Evolutionary conservation across 2,113 vertebrate species (phyloP).

Genomic region (Sinocyclocheilus anophthalmus): DNA sequence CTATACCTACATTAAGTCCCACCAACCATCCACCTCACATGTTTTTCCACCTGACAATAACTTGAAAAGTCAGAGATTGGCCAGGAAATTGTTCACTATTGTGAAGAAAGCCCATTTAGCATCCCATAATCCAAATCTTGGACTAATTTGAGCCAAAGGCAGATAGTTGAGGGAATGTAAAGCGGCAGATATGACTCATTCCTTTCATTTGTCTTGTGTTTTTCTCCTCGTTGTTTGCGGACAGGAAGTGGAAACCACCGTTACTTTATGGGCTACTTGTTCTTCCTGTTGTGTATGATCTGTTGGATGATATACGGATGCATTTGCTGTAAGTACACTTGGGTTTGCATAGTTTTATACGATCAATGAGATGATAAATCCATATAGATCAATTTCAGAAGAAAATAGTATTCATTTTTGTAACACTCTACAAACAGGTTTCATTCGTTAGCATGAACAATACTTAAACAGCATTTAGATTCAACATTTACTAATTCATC

Average conservation of each 20-base stretch:
- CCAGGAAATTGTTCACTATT: background rate
- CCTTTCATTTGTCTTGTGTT: background rate
- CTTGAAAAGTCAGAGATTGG: background rate
- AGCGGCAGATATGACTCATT: background rate
- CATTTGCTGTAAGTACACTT: conserved; percentile 88
- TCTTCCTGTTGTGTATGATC: conserved; percentile 99
- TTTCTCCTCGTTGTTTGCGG: conserved; percentile 32
- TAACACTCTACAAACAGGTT: background rate
- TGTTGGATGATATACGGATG: conserved; percentile 99
- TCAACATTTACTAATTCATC: too few relatives aligned
- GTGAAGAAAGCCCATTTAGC: background rate
- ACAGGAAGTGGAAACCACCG: conserved; percentile 97
- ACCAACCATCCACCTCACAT: background rate
- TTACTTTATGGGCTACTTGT: conserved; percentile 98
- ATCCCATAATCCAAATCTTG: background rate
- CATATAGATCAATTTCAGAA: background rate
- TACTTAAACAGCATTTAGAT: too few relatives aligned
- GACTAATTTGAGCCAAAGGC: background rate
- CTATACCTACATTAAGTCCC: background rate
- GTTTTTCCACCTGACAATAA: background rate
- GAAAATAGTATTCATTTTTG: background rate
- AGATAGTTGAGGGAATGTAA: background rate
- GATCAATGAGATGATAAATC: background rate
- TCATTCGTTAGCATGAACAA: background rate
- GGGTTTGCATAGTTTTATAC: background rate